Percentiles rank a stretch among this genome's conserved stretches.
Evolutionary conservation across 2,888 invertebrate species (phyloP).

Genomic region (Girardia tigrina): DNA sequence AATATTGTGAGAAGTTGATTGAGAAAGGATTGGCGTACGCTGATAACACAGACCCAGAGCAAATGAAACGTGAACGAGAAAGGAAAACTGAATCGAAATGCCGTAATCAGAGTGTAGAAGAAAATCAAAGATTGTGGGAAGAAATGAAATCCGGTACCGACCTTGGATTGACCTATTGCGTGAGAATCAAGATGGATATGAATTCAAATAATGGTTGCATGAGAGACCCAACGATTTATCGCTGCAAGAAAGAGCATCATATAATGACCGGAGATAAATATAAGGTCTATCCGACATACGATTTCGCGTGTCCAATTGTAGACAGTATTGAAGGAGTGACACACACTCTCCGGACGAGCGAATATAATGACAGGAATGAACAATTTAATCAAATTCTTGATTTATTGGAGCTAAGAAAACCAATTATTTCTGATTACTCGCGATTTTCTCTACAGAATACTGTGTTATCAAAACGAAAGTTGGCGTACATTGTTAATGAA

Average conservation of each 20-base stretch:
- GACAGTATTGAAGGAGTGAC: slow-evolving; percentile 93
- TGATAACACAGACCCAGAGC: slow-evolving; percentile 71
- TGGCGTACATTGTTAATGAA: slow-evolving; percentile 92
- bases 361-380: slow-evolving; percentile 84
- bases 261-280: slow-evolving; percentile 82
- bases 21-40: slow-evolving; percentile 80
- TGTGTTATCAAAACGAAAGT: slow-evolving; percentile 83
- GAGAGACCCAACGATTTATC: slow-evolving; percentile 92
- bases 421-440: slow-evolving; percentile 87
- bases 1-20: slow-evolving; percentile 72
- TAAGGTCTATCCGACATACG: slow-evolving; percentile 96
- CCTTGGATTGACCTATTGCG: slow-evolving; percentile 72
- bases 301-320: slow-evolving; percentile 98
- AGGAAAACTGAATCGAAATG: slow-evolving; percentile 67
- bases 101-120: slow-evolving; percentile 55
- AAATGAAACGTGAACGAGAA: slow-evolving; percentile 86
- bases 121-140: slow-evolving; percentile 75
- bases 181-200: slow-evolving; percentile 94
- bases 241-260: slow-evolving; percentile 87
- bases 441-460: slow-evolving; percentile 94
- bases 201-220: slow-evolving; percentile 83
- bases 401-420: slow-evolving; percentile 52
- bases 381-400: slow-evolving; percentile 76
- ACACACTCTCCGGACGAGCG: slow-evolving; percentile 88
- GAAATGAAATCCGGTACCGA: slow-evolving; percentile 77